phyloP scores from a whole-genome alignment of 1,140 invertebrate species.

The Latrodectus geometricus region DNA sequence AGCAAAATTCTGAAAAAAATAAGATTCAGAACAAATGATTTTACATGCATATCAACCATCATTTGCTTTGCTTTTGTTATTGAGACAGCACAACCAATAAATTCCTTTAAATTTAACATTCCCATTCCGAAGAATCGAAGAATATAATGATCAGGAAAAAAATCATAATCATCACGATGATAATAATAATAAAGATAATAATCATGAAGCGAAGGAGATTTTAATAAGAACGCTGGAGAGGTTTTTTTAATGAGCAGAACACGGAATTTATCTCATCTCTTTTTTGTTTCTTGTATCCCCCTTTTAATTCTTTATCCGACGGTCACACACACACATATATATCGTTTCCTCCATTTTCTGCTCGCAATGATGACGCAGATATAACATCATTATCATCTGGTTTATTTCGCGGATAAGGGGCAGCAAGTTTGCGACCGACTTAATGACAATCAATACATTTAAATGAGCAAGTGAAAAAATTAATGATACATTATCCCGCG shows the following conservation, averaged over 20 bases:
- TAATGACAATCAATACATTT: slow-evolving; percentile 60
- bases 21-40: no score
- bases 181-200: slow-evolving; percentile 44
- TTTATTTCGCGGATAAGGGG: slow-evolving; percentile 38
- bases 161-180: slow-evolving; percentile 22
- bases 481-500: slow-evolving; percentile 54
- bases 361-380: not conserved
- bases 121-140: slow-evolving; percentile 7
- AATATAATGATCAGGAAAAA: slow-evolving; percentile 23
- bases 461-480: slow-evolving; percentile 58
- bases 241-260: slow-evolving; percentile 37
- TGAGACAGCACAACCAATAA: slow-evolving; percentile 4
- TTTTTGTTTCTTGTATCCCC: not conserved
- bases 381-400: slow-evolving; percentile 55
- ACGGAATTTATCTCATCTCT: not conserved
- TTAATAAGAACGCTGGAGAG: slow-evolving; percentile 31
- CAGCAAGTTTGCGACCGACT: slow-evolving; percentile 44
- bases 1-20: no score
- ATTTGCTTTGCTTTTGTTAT: no score
- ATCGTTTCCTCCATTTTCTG: slow-evolving; percentile 23
- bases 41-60: no score
- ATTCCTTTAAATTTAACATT: slow-evolving; percentile 41
- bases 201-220: slow-evolving; percentile 30
- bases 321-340: slow-evolving; percentile 13
- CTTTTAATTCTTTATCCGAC: slow-evolving; percentile 7